Conservation (phyloP, 2,113 vertebrate genomes). For the Antechinus stuartii region DNA sequence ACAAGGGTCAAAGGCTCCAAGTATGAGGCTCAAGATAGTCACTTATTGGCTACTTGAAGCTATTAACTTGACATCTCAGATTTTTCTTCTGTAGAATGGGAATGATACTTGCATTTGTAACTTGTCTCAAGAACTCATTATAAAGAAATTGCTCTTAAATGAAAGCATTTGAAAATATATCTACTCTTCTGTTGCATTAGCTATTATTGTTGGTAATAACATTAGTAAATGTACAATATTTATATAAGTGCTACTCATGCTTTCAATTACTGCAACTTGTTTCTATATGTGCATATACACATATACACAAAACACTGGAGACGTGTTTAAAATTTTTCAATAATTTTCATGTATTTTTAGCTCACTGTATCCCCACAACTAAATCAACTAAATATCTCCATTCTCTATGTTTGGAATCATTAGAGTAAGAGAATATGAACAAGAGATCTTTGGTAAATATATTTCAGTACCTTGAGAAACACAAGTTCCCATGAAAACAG, state of each 20-base stretch:
- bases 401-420: slow-evolving; percentile 1
- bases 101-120: not conserved
- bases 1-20: not conserved
- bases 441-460: slow-evolving; percentile 15
- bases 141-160: not conserved
- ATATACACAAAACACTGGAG: not conserved
- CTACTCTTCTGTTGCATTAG: not conserved
- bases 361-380: not conserved
- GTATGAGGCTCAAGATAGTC: not conserved
- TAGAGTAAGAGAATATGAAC: slow-evolving; percentile 32
- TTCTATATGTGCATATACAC: not conserved
- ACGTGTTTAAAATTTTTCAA: not conserved
- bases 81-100: not conserved
- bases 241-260: not conserved
- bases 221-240: not conserved
- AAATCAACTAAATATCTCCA: not conserved
- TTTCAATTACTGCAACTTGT: not conserved
- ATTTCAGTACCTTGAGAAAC: not conserved
- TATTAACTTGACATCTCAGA: not conserved
- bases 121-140: not conserved
- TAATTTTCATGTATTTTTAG: not conserved
- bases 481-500: slow-evolving; percentile 9
- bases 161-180: not conserved
- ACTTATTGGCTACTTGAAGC: not conserved
- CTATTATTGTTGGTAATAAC: not conserved